Percentiles rank a stretch among this genome's conserved stretches.
These are phyloP conservation scores for Magallana angulata DNA, from an alignment of 1,140 invertebrate species.

Conservation along the genomic window DNA sequence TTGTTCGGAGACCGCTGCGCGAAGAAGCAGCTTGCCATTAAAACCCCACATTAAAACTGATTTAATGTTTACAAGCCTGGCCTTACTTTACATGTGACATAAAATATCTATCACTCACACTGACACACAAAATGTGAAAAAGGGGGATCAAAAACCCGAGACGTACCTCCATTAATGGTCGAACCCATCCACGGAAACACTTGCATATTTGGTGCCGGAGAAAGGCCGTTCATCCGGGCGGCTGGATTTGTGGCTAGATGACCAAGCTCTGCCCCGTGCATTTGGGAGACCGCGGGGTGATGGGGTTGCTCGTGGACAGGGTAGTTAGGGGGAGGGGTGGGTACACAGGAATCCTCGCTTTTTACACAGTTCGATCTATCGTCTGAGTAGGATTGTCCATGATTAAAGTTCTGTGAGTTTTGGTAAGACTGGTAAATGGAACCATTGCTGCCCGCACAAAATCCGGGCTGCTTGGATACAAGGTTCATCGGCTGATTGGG, in stretches of 20 bases:
- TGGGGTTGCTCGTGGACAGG: constrained; percentile 37
- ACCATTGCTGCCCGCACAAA: constrained; percentile 51
- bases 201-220: constrained; percentile 51
- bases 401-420: constrained; percentile 53
- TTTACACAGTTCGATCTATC: constrained; percentile 56
- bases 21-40: constrained; percentile 26
- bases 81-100: constrained; percentile 23
- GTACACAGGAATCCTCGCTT: constrained; percentile 57
- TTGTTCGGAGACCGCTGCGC: constrained; percentile 29
- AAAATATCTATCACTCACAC: constrained; percentile 30
- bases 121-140: constrained; percentile 20
- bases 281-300: constrained; percentile 27
- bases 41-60: constrained; percentile 33
- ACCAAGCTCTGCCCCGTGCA: constrained; percentile 27
- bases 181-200: constrained; percentile 59
- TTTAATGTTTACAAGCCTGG: constrained; percentile 18
- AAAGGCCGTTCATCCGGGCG: constrained; percentile 54
- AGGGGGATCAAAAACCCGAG: neutral
- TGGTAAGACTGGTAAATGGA: constrained; percentile 48
- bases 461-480: constrained; percentile 52
- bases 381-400: constrained; percentile 55
- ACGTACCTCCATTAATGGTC: constrained; percentile 52
- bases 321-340: constrained; percentile 54
- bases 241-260: constrained; percentile 33
- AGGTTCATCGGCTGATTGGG: constrained; percentile 56